Evolutionary conservation across 2,797 vertebrate species (phyloP).

Genomic region (Australoheros facetus): DNA sequence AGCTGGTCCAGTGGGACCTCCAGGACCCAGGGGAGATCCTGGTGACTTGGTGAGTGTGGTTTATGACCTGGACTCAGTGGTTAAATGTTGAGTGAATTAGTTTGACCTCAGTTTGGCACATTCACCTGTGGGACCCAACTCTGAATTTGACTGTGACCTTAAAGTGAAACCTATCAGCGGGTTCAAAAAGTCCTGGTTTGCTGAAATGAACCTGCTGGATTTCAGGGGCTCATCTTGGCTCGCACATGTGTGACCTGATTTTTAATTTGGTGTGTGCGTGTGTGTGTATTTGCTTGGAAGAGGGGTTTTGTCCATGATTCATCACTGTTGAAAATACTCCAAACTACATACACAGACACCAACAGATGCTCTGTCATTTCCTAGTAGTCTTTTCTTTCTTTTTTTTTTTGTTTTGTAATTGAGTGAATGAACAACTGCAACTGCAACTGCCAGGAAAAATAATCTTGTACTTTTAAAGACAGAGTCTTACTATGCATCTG

Average conservation of each 20-base stretch:
- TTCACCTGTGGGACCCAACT: conserved; percentile 12
- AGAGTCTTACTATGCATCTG: background rate
- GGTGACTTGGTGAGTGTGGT: conserved; percentile 84
- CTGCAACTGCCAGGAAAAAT: background rate
- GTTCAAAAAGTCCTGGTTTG: conserved; percentile 31
- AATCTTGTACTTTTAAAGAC: background rate
- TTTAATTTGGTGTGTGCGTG: conserved; percentile 20
- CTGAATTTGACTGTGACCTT: conserved; percentile 14
- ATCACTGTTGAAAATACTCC: conserved; percentile 27
- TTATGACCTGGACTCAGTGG: background rate
- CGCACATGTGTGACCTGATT: conserved; percentile 58
- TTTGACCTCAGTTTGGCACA: conserved; percentile 32
- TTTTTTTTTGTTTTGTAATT: background rate
- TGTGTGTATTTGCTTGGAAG: conserved; percentile 2
- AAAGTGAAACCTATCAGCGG: conserved; percentile 18
- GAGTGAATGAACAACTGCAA: background rate
- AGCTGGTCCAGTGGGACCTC: conserved; percentile 84
- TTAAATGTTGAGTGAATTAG: background rate
- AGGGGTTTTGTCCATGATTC: conserved; percentile 28
- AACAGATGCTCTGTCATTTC: conserved; percentile 3
- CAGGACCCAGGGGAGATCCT: conserved; percentile 87
- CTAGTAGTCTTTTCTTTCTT: too few species aligned
- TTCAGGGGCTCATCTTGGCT: conserved; percentile 42
- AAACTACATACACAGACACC: conserved; percentile 6
- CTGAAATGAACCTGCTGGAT: conserved; percentile 33